Percentiles rank a stretch among this genome's conserved stretches.
phyloP scores from a whole-genome alignment of 2,113 vertebrate genomes.

The Phyllostomus discolor region DNA sequence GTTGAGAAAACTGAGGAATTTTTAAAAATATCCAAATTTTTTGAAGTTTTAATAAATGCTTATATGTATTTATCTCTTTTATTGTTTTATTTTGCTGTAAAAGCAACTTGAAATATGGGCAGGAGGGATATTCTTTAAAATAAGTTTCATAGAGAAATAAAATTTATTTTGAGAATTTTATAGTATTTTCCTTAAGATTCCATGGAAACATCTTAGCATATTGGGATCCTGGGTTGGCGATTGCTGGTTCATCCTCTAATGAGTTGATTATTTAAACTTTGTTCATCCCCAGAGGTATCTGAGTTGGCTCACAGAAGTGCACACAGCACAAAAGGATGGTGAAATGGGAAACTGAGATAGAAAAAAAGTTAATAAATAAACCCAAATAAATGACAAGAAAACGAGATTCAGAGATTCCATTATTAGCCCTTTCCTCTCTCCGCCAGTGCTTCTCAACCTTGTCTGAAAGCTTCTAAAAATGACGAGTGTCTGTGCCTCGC shows the following conservation, averaged over 20 bases:
- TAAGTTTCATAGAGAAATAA: background rate
- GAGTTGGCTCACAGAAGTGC: background rate
- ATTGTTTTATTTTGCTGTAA: background rate
- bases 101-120: background rate
- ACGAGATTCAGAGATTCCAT: background rate
- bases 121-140: background rate
- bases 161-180: background rate
- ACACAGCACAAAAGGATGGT: background rate
- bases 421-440: background rate
- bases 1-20: background rate
- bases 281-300: background rate
- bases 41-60: background rate
- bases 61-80: background rate
- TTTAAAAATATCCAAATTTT: background rate
- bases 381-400: background rate
- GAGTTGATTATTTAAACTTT: background rate
- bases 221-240: background rate
- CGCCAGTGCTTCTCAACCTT: background rate
- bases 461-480: background rate
- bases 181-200: slow-evolving; percentile 8
- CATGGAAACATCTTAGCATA: background rate
- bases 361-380: background rate
- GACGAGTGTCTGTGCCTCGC: background rate
- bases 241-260: background rate
- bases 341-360: background rate